Evolutionary conservation across 2,888 invertebrate species (phyloP), one percentile per base, ranked within the genome.

Genomic region (Sisyra nigra): DNA sequence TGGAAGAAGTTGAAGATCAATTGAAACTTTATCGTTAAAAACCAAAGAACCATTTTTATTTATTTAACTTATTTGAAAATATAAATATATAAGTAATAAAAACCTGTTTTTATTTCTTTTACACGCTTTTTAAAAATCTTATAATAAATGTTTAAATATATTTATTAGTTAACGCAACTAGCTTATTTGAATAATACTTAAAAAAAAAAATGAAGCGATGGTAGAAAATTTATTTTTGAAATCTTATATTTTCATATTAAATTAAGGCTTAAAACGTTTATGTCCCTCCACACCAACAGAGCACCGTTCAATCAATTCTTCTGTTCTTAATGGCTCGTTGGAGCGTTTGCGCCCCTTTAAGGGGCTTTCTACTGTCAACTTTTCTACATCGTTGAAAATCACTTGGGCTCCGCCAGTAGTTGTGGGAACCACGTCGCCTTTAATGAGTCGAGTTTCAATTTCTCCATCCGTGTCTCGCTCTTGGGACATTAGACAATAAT

Each of bases 331-430:
- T 6, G 31, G 15, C 2, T 33, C 34, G n/a, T 18, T 34, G n/a
- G 29, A 24, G 30, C 43, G 29, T 15, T 38, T 29, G 3, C 38
- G 18, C 8, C 15, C 17, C 2, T 15, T 29, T 1, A 69, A 76
- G 0, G 88, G 88, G 0, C 86, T 86, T 53, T 77, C 73, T 56
- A 91, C 89, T 49, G 77, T 80, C 7, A 94, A 59, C 56, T 81
- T 79, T 60, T 98, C 97, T 1, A 97, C 84, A 61, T 96, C 96
- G 52, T 87, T 84, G 58, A 97, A 93, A 18, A 94, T 80, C 0
- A 97, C 85, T 56, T 96, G 92, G 0, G 93, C 87, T 0, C 98
- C 97, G 0, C 97, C 97, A 2, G 89, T 86, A 45, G 82, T 80
- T 0, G 97, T 97, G 0, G 89, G 91, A 2, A 94, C 74, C 3